A percentile compares a stretch with the other conserved stretches of the same genome.
phyloP scores from a whole-genome alignment of 2,888 invertebrate species.

The Calliphora vomitoria region DNA sequence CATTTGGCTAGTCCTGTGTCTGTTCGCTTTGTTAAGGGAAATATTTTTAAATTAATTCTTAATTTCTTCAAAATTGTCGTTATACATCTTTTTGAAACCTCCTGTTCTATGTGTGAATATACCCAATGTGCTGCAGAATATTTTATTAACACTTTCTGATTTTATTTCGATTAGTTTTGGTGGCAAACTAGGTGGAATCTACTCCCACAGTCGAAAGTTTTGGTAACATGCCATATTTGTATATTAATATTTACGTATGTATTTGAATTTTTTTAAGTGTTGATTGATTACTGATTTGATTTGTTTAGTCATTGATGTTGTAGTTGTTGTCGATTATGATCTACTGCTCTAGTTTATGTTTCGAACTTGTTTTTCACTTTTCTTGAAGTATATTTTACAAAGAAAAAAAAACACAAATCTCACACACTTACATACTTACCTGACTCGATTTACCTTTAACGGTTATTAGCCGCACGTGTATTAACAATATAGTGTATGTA shows the following conservation, averaged over 20 bases:
- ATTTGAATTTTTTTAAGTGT: background rate
- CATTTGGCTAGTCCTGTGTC: too few relatives aligned
- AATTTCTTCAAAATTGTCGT: background rate
- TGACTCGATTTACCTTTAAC: conserved; percentile 56
- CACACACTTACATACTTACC: background rate
- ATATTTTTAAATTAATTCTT: too few relatives aligned
- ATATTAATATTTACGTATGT: background rate
- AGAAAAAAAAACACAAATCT: background rate
- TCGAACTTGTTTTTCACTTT: conserved; percentile 66
- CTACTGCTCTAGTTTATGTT: conserved; percentile 63
- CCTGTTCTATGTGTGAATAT: background rate
- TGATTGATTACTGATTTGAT: conserved; percentile 57
- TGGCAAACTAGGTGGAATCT: background rate
- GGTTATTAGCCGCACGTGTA: conserved; percentile 55
- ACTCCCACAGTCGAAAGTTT: background rate
- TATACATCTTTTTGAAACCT: background rate
- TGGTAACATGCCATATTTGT: conserved; percentile 1
- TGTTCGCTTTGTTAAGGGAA: too few relatives aligned
- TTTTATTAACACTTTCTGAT: conserved; percentile 13
- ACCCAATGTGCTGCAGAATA: background rate
- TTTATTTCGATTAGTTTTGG: background rate
- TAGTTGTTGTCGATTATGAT: conserved; percentile 27
- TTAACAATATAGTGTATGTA: background rate
- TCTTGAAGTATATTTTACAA: conserved; percentile 26
- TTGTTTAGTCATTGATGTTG: background rate